Percentiles rank a stretch among this genome's conserved stretches.
These are phyloP conservation scores for Eugnorisma glareosa DNA, from an alignment of 2,888 invertebrate genomes.

Conservation along the genomic window DNA sequence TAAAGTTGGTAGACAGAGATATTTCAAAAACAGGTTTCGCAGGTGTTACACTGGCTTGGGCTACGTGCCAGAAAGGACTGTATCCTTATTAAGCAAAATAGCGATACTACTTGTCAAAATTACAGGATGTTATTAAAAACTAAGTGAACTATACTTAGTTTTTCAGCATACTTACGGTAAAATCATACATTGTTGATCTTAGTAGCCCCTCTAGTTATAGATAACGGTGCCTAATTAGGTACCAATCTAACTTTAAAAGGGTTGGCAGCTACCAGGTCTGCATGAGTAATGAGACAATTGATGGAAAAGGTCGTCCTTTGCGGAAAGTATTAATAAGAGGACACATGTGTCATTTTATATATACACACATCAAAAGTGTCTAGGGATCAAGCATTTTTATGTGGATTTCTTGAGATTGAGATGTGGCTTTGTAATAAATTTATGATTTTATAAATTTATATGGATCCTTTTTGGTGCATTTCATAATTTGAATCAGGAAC, in stretches of 20 bases:
- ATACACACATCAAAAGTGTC: no score
- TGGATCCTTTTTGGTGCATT: no score
- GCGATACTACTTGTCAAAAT: background rate
- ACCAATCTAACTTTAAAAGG: background rate
- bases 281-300: slow-evolving; percentile 28
- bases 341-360: background rate
- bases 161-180: background rate
- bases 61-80: background rate
- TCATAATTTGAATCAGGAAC: no score
- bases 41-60: background rate
- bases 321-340: slow-evolving; percentile 6
- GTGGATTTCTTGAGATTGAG: no score
- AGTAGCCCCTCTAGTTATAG: background rate
- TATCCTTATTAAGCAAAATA: background rate
- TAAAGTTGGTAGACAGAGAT: background rate
- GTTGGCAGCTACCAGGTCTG: slow-evolving; percentile 6
- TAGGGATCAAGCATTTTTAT: no score
- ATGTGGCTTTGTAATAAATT: no score
- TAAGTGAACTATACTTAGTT: background rate
- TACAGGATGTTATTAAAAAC: background rate
- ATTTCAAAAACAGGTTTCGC: background rate
- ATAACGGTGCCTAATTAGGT: background rate
- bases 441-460: no score
- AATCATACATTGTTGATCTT: background rate
- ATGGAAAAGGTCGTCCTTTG: slow-evolving; percentile 22